Conservation (phyloP, 2,888 invertebrate genomes). For the Ophion costatus region DNA sequence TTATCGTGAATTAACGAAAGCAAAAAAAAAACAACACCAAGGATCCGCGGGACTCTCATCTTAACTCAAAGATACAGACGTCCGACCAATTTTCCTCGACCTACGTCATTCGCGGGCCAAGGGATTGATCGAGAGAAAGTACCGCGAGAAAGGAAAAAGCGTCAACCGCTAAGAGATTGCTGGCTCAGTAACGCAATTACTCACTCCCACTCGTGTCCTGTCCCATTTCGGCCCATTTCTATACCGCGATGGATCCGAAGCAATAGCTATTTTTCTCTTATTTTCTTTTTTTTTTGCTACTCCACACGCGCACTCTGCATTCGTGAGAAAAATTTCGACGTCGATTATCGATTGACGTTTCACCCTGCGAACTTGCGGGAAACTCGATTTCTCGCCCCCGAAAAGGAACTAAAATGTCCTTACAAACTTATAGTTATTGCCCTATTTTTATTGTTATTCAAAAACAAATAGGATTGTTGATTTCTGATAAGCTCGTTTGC, state of each 20-base stretch:
- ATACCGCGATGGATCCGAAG: constrained; percentile 18
- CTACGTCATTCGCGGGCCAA: constrained; percentile 75
- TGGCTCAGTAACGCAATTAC: constrained; percentile 75
- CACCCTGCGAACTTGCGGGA: background rate
- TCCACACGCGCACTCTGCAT: background rate
- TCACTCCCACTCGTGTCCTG: constrained; percentile 38
- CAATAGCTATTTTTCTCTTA: constrained; percentile 5
- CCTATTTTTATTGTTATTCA: too few relatives aligned
- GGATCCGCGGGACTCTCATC: constrained; percentile 41
- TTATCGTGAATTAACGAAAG: constrained; percentile 28
- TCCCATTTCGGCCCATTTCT: constrained; percentile 24
- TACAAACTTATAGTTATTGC: too few relatives aligned
- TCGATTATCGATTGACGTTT: constrained; percentile 24
- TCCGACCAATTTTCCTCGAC: constrained; percentile 76
- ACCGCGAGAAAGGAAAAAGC: constrained; percentile 41
- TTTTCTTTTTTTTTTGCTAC: background rate
- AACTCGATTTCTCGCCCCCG: background rate
- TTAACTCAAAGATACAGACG: constrained; percentile 77
- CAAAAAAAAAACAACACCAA: constrained; percentile 4
- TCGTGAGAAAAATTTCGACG: constrained; percentile 24
- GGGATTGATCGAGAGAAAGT: constrained; percentile 12
- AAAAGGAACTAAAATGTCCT: background rate
- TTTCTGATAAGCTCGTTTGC: too few relatives aligned
- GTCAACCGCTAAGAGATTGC: constrained; percentile 78
- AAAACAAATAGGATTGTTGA: too few relatives aligned